Conservation (phyloP, 2,113 vertebrate species). For the Octodon degus region DNA sequence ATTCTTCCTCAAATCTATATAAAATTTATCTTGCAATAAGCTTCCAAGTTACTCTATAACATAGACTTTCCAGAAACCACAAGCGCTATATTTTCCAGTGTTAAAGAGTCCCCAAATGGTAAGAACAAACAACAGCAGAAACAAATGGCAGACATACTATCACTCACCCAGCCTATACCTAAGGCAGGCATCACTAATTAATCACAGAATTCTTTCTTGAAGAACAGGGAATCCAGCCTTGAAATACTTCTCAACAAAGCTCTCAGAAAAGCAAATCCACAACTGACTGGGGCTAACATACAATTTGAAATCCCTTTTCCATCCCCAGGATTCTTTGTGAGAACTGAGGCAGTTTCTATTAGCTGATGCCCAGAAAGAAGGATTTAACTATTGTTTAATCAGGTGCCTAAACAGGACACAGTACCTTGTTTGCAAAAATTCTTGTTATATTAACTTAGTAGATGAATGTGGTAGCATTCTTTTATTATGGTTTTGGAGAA, state of each 20-base stretch:
- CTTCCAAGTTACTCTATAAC: neutral
- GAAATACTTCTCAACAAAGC: neutral
- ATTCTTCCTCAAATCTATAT: constrained; percentile 12
- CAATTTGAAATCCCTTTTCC: neutral
- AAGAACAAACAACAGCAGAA: neutral
- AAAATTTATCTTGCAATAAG: constrained; percentile 19
- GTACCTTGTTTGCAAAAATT: constrained; percentile 28
- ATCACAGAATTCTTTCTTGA: neutral
- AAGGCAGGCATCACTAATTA: constrained; percentile 32
- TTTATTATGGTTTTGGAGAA: constrained; percentile 41
- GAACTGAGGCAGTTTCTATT: neutral
- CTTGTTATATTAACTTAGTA: neutral
- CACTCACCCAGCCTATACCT: neutral
- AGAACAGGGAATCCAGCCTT: constrained; percentile 8
- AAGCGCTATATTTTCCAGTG: neutral
- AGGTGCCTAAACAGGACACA: neutral
- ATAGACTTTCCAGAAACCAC: neutral
- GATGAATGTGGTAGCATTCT: neutral
- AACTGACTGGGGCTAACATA: neutral
- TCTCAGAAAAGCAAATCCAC: neutral
- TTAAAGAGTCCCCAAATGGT: neutral
- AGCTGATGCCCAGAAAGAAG: constrained; percentile 18
- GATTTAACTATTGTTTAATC: constrained; percentile 62
- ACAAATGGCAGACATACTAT: neutral
- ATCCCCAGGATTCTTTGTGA: neutral